Base-by-base conservation (phyloP, 53 echinoderm and acorn worm species). In the Apostichopus leukothele region DNA sequence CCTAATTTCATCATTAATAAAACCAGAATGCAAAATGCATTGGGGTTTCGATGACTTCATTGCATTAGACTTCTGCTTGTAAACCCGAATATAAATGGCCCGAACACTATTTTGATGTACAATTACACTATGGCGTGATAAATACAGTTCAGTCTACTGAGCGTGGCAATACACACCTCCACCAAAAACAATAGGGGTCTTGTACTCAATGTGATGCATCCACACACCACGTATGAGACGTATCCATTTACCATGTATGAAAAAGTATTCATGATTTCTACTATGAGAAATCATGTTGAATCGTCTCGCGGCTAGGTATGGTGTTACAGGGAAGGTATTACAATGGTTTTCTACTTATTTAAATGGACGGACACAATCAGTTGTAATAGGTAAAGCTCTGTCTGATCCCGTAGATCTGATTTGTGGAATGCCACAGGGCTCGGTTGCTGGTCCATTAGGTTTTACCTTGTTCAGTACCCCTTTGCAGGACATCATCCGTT, bases 401-500 rank as follows among this genome's bases (percentile, higher is more conserved):
- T 9, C 83, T 12, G 83, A 83, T 60, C 83, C 83, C 1, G 83
- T 83, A 6, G 26, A 7, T 60, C 21, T 61, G 21, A 8, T 23
- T 6, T 83, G 83, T 27, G 83, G 83, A 8, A 6, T 83, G 23
- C 61, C 61, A 60, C 63, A 60, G 27, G 83, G 26, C 14, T 76
- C 4, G 76, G 25, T 76, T 76, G 25, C 14, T 76, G 76, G 6
- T 79, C 52, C 9, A 76, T 39, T 84, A 20, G 11, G 52, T 60
- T 60, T 84, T 27, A 63, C 61, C 7, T 63, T 84, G 50, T 50
- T 60, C 61, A 84, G 84, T n/a, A 67, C 84, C 83, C 68, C 91
- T 20, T 67, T 88, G n/a, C 73, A 91, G 7, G 83, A 88, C 60
- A 88, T 91, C 50, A 88, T 91, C 11, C 10, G 9, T 11, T 88